These are phyloP conservation scores for Spatulosminthurus flaviceps DNA, from an alignment of 2,888 invertebrate species.

Conservation along the genomic window DNA sequence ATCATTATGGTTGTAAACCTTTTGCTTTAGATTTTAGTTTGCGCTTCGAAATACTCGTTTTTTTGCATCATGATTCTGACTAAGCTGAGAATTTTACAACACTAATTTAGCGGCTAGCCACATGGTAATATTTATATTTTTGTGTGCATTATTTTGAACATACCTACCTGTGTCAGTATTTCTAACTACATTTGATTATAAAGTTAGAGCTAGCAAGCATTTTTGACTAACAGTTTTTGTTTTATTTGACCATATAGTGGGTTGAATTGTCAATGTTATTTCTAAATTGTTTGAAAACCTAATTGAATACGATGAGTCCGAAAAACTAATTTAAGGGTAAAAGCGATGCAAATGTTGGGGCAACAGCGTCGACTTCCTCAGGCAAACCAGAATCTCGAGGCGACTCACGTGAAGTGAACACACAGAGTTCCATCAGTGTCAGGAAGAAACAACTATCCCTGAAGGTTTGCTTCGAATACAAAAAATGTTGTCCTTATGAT, in stretches of 20 bases:
- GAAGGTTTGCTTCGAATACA: conserved; percentile 57
- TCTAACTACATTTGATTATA: no score
- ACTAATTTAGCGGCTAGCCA: no score
- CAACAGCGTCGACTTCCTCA: conserved; percentile 36
- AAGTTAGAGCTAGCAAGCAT: no score
- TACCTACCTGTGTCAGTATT: no score
- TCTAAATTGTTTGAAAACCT: background rate
- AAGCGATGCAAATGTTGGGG: conserved; percentile 31
- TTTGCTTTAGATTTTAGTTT: background rate
- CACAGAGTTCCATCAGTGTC: conserved; percentile 44
- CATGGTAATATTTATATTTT: no score
- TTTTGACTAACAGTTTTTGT: no score
- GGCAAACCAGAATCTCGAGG: conserved; percentile 32
- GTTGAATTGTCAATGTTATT: no score
- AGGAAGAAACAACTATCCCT: conserved; percentile 62
- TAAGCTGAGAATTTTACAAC: no score
- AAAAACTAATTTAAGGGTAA: conserved; percentile 46
- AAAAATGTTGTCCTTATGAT: conserved; percentile 22
- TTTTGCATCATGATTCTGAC: no score
- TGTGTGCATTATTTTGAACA: no score
- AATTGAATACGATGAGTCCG: conserved; percentile 1
- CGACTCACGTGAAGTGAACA: conserved; percentile 40
- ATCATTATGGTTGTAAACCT: background rate
- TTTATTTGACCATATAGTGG: no score
- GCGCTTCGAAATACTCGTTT: background rate